Evolutionary conservation across 1,140 invertebrate species (phyloP), one percentile per base, ranked within the genome.

Genomic region (Danaus plexippus): DNA sequence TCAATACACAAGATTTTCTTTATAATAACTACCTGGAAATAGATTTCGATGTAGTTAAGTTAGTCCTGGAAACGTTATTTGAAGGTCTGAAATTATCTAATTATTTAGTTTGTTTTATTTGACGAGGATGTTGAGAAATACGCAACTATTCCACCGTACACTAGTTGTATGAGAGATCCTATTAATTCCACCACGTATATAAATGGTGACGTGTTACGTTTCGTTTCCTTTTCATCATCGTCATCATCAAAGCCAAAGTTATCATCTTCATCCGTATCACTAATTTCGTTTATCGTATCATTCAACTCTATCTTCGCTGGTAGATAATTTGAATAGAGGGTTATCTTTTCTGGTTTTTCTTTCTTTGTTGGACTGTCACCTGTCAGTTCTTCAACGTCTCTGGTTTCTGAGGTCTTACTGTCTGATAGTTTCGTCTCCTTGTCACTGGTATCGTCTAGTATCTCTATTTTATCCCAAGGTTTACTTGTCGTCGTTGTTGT

Each of bases 261-360:
- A 47, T 67, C 61, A 52, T 15, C 15, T 3, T 15, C 15, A 15
- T 15, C 15, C 15, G 15, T 15, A 15, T 69, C 67, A 47, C 64
- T 65, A 5, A 68, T 52, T 32, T 72, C 69, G 18, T 73, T 70
- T 13, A 63, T 54, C 6, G 69, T 75, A 13, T 67, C 62, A 52
- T 77, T 76, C 0, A 43, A 11, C 40, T 69, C 67, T 43, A 70
- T 49, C 51, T 56, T 71, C 53, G 57, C 51, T 1, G 78, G 78
- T 22, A 80, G 55, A 47, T 79, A 81, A 42, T 59, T 83, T 0
- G 75, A 73, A n/a, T 69, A 84, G 0, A 86, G 50, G 5, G 74
- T 80, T 9, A 86, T 67, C 60, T 87, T 86, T 50, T 85, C 81
- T 42, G 82, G 82, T 71, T 79, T 80, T 41, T 73, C 71, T 42